phyloP scores from a whole-genome alignment of 2,888 invertebrate genomes.

The Cataglyphis livida region DNA sequence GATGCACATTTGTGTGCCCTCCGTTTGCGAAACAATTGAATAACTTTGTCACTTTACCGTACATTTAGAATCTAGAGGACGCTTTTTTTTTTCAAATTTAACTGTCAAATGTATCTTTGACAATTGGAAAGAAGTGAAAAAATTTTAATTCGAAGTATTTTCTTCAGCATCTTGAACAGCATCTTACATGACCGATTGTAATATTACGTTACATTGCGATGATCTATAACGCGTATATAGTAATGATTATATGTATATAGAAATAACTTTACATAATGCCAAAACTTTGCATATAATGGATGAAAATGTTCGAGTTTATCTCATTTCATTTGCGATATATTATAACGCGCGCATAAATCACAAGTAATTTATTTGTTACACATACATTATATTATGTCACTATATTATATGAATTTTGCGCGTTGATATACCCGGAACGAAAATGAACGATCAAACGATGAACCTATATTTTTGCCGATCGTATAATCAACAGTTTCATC shows the following conservation, averaged over 20 bases:
- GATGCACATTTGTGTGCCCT: background rate
- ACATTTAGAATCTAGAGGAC: background rate
- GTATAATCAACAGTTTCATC: slow-evolving; percentile 48
- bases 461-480: slow-evolving; percentile 42
- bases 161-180: background rate
- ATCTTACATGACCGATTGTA: background rate
- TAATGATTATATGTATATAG: slow-evolving; percentile 22
- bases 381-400: slow-evolving; percentile 17
- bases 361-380: slow-evolving; percentile 33
- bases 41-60: background rate
- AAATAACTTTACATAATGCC: slow-evolving; percentile 38
- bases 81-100: background rate
- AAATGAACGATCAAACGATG: slow-evolving; percentile 29
- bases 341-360: slow-evolving; percentile 46
- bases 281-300: slow-evolving; percentile 1
- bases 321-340: slow-evolving; percentile 41
- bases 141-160: background rate
- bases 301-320: slow-evolving; percentile 40
- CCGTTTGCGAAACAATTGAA: background rate
- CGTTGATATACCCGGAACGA: slow-evolving; percentile 22
- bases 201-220: background rate
- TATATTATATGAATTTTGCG: slow-evolving; percentile 45
- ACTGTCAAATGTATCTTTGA: background rate
- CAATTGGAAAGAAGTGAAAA: background rate
- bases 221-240: background rate